Evolutionary conservation across 2,797 vertebrate genomes (phyloP), one percentile per base, ranked within the genome.

Genomic region (Eutrigla gurnardus): DNA sequence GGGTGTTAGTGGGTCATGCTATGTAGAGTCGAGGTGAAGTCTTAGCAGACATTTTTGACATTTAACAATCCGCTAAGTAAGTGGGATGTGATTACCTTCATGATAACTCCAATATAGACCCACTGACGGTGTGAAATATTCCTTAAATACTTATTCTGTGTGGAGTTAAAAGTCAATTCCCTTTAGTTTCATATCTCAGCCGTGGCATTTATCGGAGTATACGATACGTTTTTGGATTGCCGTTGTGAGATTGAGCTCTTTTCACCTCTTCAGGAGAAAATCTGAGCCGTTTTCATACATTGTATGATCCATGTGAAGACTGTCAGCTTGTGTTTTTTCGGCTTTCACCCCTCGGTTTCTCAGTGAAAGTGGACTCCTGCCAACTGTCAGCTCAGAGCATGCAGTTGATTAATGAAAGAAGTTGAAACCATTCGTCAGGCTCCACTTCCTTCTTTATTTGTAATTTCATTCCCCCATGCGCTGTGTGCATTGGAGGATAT

Each of bases 11-110:
- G n/a, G n/a, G n/a, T n/a, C n/a, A n/a, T n/a, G n/a, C n/a, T n/a
- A n/a, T n/a, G n/a, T n/a, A n/a, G n/a, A n/a, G n/a, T n/a, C n/a
- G n/a, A n/a, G n/a, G n/a, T n/a, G n/a, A n/a, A n/a, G n/a, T 63
- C 46, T 53, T 13, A 25, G 2, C 25, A 25, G 25, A 25, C 25
- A 25, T 25, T 70, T 33, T 83, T 81, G 66, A 75, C 46, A 59
- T 79, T 74, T 83, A 45, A 64, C 55, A 73, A 62, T 52, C 32
- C 76, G 50, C 61, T 64, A 46, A 66, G 54, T 39, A 35, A 36
- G 7, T 46, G 9, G 32, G 25, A 14, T 75, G 62, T 72, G 55
- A 67, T 49, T 36, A 63, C 42, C 39, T 18, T 63, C 1, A 7
- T 64, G 42, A 82, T n/a, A 25, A 53, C 40, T 32, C 14, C 67